A percentile compares a stretch with the other conserved stretches of the same genome.
Evolutionary conservation across 2,888 invertebrate genomes (phyloP).

Genomic region (Chirona hameri): DNA sequence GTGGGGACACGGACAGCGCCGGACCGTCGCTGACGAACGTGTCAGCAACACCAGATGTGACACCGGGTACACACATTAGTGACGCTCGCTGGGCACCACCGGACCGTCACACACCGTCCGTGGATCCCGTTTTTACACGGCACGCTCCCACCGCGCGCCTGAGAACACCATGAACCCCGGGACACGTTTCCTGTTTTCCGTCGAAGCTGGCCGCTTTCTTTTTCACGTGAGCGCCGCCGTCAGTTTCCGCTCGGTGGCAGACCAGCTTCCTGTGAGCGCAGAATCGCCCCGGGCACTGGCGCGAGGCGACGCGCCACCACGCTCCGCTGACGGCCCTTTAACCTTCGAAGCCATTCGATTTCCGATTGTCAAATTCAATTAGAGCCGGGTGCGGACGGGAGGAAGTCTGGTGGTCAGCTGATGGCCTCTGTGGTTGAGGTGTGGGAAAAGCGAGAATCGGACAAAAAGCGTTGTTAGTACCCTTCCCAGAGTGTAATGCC

Average conservation of each 20-base stretch:
- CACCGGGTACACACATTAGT: background rate
- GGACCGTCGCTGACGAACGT: too few species aligned
- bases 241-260: conserved; percentile 3
- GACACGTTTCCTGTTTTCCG: conserved; percentile 25
- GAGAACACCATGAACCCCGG: conserved; percentile 3
- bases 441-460: background rate
- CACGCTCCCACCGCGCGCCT: conserved; percentile 7
- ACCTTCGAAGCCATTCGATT: conserved; percentile 12
- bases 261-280: background rate
- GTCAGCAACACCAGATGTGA: background rate
- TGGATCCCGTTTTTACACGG: background rate
- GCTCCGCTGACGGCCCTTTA: background rate
- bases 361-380: conserved; percentile 25
- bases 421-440: background rate
- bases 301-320: background rate
- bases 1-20: too few species aligned
- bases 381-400: background rate
- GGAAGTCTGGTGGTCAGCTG: background rate
- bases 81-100: background rate
- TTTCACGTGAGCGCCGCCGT: background rate
- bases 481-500: background rate
- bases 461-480: conserved; percentile 4
- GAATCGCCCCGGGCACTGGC: background rate
- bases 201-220: background rate
- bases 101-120: background rate